Evolutionary conservation across 1,140 invertebrate genomes (phyloP), one percentile per base, ranked within the genome.

Genomic region (Hylaeus volcanicus): DNA sequence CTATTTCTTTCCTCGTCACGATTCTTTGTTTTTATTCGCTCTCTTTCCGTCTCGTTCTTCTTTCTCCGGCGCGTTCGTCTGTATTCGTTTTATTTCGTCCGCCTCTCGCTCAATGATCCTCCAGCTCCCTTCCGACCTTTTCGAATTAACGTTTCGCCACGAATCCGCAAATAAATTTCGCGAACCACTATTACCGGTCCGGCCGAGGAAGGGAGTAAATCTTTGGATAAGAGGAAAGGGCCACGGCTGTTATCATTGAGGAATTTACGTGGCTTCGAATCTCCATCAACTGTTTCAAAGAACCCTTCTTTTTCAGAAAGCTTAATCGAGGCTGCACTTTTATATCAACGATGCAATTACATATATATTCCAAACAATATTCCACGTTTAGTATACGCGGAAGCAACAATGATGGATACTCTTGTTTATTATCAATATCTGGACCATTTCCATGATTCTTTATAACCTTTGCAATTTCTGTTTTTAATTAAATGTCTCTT

Each of bases 141-240:
- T 66, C 85, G 85, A 86, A 86, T 86, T 86, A 86, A 86, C 85
- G 84, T 86, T 82, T 82, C 73, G 74, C 84, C 85, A 83, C 81
- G 84, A 83, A 74, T 86, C 84, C 80, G 84, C 84, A 86, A 86
- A 86, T 86, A 86, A 86, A 86, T 86, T 85, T 86, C 79, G 75
- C 63, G 75, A 73, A 74, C 84, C 71, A 73, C 85, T 68, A 79
- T 82, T 86, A 86, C 80, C 83, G 56, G 68, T 41, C 56, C 79
- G 74, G 41, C 58, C 4, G 63, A 15, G 26, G 71, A 82, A 85
- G 60, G 79, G 86, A 86, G 71, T 86, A 86, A 86, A 86, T 86
- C 84, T 83, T 73, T 84, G 85, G 80, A 86, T 86, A 86, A 86
- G 80, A 55, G 80, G 60, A 75, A 82, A 78, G 60, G 74, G 74